A percentile compares a stretch with the other conserved stretches of the same genome.
Evolutionary conservation across 2,113 vertebrate species (phyloP).

Genomic region (Daphoenositta chrysoptera): DNA sequence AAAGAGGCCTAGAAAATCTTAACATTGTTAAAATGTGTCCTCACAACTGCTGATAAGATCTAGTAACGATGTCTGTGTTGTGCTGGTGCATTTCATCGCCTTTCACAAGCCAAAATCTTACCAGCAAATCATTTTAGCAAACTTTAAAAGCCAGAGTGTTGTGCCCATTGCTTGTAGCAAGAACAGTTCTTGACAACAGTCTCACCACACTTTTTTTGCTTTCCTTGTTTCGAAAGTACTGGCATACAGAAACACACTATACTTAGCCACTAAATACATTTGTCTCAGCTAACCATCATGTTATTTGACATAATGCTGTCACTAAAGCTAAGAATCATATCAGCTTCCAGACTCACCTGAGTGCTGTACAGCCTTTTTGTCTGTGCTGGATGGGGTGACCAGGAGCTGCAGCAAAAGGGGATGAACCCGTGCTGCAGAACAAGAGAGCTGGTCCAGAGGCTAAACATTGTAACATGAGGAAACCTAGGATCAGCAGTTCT

Average conservation of each 20-base stretch:
- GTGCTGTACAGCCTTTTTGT: neutral
- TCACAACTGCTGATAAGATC: neutral
- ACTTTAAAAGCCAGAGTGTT: neutral
- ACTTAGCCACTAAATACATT: neutral
- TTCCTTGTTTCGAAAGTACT: neutral
- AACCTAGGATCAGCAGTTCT: neutral
- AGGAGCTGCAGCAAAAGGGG: neutral
- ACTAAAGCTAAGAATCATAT: neutral
- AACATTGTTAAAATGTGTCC: neutral
- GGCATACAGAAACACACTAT: neutral
- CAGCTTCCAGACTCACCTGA: neutral
- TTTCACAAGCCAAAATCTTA: neutral
- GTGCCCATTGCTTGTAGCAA: neutral
- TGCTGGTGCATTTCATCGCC: neutral
- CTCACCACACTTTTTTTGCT: neutral
- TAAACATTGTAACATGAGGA: neutral
- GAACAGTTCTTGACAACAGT: neutral
- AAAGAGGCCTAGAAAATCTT: neutral
- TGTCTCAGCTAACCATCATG: neutral
- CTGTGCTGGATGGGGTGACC: neutral
- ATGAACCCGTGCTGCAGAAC: neutral
- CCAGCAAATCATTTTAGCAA: neutral
- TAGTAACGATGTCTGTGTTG: neutral
- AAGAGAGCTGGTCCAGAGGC: neutral
- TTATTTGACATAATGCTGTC: neutral